Percentiles rank a stretch among this genome's conserved stretches.
Conservation (phyloP, 2,888 invertebrate genomes). For the Podabrus alpinus region DNA sequence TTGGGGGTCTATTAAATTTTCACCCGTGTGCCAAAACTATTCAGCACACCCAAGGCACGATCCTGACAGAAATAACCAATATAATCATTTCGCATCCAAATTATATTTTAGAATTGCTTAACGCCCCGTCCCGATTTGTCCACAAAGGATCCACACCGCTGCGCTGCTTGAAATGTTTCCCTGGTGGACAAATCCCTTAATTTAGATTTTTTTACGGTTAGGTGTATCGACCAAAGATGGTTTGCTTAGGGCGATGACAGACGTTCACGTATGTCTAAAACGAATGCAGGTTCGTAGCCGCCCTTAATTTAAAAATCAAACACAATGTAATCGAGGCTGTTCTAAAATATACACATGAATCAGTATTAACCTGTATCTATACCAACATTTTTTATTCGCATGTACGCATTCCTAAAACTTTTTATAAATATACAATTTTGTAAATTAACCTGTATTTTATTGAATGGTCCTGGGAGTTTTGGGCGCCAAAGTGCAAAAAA, state of each 20-base stretch:
- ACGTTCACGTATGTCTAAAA: background rate
- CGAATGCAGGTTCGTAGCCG: background rate
- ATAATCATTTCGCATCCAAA: background rate
- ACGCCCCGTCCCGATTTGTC: background rate
- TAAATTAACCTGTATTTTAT: background rate
- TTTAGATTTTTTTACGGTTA: background rate
- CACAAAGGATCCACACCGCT: background rate
- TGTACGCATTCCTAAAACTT: background rate
- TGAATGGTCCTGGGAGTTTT: background rate
- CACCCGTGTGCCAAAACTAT: no score
- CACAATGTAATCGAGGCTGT: background rate
- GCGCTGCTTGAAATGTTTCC: background rate
- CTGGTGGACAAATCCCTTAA: background rate
- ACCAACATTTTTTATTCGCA: background rate
- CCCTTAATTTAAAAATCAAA: background rate
- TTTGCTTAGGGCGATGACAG: background rate
- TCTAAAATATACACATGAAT: background rate
- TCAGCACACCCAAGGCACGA: background rate
- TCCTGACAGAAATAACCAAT: background rate
- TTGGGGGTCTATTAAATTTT: no score
- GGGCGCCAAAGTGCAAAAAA: no score
- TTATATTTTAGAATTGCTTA: background rate
- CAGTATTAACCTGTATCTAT: background rate
- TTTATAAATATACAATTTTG: constrained; percentile 1
- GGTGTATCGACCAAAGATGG: background rate